phyloP scores from a whole-genome alignment of 2,113 vertebrate species.

The Scolopax mira region DNA sequence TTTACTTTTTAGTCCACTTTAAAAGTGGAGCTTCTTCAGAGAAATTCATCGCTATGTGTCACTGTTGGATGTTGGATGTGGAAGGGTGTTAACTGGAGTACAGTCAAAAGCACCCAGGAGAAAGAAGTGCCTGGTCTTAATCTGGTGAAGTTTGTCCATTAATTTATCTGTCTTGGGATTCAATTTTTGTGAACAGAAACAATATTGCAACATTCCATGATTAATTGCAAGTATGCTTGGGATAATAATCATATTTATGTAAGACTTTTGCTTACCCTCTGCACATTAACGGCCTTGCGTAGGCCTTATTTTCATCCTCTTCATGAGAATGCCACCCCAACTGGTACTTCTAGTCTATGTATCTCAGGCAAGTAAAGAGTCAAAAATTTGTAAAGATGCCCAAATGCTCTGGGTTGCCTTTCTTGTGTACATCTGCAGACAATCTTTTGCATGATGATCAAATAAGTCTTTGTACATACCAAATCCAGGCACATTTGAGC shows the following conservation, averaged over 20 bases:
- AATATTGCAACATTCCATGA: neutral
- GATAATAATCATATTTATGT: rapidly evolving
- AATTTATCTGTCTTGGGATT: neutral
- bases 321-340: neutral
- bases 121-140: neutral
- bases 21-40: neutral
- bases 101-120: neutral
- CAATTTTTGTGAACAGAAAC: neutral
- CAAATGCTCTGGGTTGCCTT: neutral
- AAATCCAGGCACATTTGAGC: neutral
- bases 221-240: neutral
- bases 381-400: neutral
- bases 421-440: neutral
- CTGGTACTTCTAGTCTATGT: neutral
- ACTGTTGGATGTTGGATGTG: neutral
- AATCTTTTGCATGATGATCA: neutral
- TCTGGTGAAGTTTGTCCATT: neutral
- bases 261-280: neutral
- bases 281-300: neutral
- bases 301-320: neutral
- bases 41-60: neutral
- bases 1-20: too few relatives aligned
- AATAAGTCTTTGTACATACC: neutral
- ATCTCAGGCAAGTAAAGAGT: neutral
- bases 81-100: neutral